A percentile compares a stretch with the other conserved stretches of the same genome.
phyloP scores from a whole-genome alignment of 2,888 invertebrate genomes.

The Pachymerium ferrugineum region DNA sequence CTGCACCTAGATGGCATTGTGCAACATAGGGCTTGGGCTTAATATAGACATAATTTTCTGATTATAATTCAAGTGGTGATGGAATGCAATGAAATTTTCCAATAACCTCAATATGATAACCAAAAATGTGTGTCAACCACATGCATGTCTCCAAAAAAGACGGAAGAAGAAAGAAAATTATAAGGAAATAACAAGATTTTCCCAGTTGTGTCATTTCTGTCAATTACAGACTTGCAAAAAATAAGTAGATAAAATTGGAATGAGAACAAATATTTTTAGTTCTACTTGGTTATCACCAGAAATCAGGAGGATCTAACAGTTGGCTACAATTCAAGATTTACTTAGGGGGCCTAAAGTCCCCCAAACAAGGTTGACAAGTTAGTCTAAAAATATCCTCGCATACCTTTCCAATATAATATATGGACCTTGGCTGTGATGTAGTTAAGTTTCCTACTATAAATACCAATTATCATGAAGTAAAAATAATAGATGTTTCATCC shows the following conservation, averaged over 20 bases:
- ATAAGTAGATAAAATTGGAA: background rate
- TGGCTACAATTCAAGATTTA: background rate
- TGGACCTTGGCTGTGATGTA: constrained; percentile 11
- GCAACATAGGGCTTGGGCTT: background rate
- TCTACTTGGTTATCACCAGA: background rate
- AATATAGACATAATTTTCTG: background rate
- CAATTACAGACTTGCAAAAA: too few relatives aligned
- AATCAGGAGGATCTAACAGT: background rate
- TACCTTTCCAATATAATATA: constrained; percentile 7
- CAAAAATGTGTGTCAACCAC: too few relatives aligned
- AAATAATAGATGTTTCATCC: too few relatives aligned
- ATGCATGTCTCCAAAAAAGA: background rate
- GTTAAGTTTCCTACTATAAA: background rate
- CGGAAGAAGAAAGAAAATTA: background rate
- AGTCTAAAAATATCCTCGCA: background rate
- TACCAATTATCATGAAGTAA: too few relatives aligned
- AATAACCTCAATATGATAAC: constrained; percentile 6
- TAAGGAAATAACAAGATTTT: too few relatives aligned
- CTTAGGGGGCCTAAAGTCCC: background rate
- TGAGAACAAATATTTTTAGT: background rate
- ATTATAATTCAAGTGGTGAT: background rate
- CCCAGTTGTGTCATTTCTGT: too few relatives aligned
- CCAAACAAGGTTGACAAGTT: constrained; percentile 16
- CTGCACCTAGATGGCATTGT: constrained; percentile 14
- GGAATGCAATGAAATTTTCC: background rate